These are phyloP conservation scores for Ophraella communa DNA, from an alignment of 2,888 invertebrate species.

Conservation along the genomic window DNA sequence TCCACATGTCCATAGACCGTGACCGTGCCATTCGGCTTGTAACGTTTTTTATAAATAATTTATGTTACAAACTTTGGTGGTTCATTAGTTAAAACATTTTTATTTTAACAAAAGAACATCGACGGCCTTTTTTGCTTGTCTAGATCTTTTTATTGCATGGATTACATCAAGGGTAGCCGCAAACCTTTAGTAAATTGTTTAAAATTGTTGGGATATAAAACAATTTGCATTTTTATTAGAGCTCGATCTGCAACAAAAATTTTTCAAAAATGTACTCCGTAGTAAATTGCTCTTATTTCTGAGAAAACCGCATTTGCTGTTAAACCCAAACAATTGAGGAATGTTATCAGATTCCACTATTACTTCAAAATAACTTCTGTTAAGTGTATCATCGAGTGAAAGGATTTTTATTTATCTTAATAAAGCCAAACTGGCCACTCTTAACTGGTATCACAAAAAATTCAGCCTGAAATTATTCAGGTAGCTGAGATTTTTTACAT, in stretches of 20 bases:
- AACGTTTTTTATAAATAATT: no score
- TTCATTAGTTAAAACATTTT: no score
- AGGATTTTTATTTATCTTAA: conserved; percentile 6
- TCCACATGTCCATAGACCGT: no score
- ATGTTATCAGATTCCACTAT: background rate
- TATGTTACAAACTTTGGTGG: no score
- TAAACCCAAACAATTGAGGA: background rate
- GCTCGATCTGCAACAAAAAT: background rate
- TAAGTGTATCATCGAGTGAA: conserved; percentile 1
- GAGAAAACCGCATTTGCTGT: background rate
- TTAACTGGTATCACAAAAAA: background rate
- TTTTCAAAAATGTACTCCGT: background rate
- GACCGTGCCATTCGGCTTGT: no score
- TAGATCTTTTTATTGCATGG: no score
- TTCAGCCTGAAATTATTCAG: background rate
- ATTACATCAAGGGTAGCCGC: no score
- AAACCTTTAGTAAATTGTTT: background rate
- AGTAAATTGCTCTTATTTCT: background rate
- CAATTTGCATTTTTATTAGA: background rate
- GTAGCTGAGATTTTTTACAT: conserved; percentile 4
- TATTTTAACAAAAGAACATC: no score
- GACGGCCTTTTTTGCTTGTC: no score
- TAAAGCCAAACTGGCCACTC: background rate
- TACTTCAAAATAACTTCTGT: conserved; percentile 3
- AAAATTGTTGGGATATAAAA: background rate